phyloP scores from a whole-genome alignment of 2,113 vertebrate genomes.

The Lynx canadensis region DNA sequence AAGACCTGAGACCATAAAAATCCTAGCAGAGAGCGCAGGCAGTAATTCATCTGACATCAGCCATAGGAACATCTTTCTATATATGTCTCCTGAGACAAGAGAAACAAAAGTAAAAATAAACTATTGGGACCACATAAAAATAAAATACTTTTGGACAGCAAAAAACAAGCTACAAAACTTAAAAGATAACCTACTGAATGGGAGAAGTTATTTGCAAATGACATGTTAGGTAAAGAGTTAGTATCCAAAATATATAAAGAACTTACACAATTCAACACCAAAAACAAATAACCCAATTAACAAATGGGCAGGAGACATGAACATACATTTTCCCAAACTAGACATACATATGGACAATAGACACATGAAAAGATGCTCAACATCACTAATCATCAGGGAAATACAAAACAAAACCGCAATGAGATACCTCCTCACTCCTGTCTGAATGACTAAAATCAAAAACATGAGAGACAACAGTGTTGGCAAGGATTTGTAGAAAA shows the following conservation, averaged over 20 bases:
- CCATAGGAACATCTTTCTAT: neutral
- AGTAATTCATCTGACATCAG: neutral
- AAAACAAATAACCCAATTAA: neutral
- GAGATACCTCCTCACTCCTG: neutral
- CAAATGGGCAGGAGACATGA: neutral
- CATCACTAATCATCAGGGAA: neutral
- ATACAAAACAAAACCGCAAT: neutral
- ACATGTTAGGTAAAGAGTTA: neutral
- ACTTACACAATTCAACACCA: neutral
- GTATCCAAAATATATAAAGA: neutral
- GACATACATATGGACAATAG: neutral
- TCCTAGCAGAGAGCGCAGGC: neutral
- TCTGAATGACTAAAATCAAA: neutral
- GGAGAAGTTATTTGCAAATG: neutral
- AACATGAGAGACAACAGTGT: neutral
- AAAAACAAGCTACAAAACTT: neutral
- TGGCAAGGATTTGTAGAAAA: neutral
- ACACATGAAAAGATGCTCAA: neutral
- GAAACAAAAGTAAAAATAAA: neutral
- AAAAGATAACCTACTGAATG: neutral
- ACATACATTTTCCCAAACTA: neutral
- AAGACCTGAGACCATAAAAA: neutral
- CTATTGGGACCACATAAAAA: neutral
- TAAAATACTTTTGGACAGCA: neutral
- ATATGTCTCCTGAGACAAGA: neutral